Base-by-base conservation (phyloP, 1,140 invertebrate species). In the Colletes latitarsis region DNA sequence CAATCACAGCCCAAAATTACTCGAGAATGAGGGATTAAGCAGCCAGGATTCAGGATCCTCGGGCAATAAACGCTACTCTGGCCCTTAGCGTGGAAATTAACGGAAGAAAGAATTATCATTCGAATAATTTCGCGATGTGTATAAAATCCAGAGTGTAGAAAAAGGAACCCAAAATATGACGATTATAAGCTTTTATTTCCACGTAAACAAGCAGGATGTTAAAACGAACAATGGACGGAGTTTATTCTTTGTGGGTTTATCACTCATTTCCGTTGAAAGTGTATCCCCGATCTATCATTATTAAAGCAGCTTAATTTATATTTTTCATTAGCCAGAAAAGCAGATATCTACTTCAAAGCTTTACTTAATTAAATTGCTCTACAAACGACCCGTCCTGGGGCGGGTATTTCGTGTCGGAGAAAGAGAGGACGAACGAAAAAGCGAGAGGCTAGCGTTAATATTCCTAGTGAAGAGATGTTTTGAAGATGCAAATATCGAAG, bases 311-410 rank as follows among this genome's bases (percentile, higher is more conserved):
- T 66, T 79, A 63, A 78, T 78, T 78, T 55, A 78, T 78, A 78
- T 78, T 78, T 78, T 72, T 78, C 49, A 78, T 78, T 72, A 78
- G 68, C 10, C n/a, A 58, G 68, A 30, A 63, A 78, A 71, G 68
- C n/a, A 63, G 58, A 78, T 63, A 72, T 53, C 68, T 30, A 43
- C 3, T 12, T 62, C 53, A 39, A 55, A 64, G 69, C 69, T 79
- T 73, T 79, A 57, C 77, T 79, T 79, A 79, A 79, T 73, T 79
- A 73, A 73, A 79, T 73, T 64, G 52, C 69, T 73, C 55, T 84
- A 73, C 71, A 74, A 58, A 82, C 62, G 62, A 70, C 53, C 58
- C 49, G 60, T 60, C 46, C 19, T 30, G 30, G 39, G 46, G 69
- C 41, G 39, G 66, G 39, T 69, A 66, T 68, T 60, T 74, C 58